These are phyloP conservation scores for Steinernema feltiae DNA, from an alignment of 1,140 invertebrate genomes.

Conservation along the genomic window DNA sequence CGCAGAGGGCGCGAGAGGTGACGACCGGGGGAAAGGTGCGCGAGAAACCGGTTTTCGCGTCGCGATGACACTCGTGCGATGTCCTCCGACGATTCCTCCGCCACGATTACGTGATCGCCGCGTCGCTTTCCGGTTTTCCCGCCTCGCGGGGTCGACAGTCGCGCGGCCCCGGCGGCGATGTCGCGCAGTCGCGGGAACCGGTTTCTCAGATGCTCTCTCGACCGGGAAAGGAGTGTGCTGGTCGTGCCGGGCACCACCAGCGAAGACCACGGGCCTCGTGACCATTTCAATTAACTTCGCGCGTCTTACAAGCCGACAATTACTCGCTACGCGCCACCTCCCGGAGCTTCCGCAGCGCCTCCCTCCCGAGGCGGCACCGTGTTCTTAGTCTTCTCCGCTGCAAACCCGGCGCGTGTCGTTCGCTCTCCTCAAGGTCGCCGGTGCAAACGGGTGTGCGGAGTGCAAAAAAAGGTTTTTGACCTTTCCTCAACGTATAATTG, in stretches of 20 bases:
- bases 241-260: not conserved
- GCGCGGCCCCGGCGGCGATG: too few species aligned
- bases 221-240: conserved; percentile 6
- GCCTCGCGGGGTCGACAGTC: too few species aligned
- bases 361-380: not conserved
- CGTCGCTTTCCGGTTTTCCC: not conserved
- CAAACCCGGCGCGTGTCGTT: conserved; percentile 2
- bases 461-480: not conserved
- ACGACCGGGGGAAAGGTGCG: conserved; percentile 8
- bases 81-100: too few species aligned
- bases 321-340: too few species aligned
- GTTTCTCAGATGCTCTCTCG: not conserved
- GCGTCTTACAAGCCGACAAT: not conserved
- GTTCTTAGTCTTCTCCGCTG: not conserved
- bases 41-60: not conserved
- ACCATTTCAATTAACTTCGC: not conserved
- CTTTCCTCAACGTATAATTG: conserved; percentile 2
- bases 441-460: not conserved
- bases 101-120: not conserved
- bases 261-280: not conserved
- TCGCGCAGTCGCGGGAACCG: not conserved
- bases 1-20: not conserved
- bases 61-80: not conserved
- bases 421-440: not conserved
- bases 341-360: too few species aligned